These are phyloP conservation scores for Parnassius smintheus DNA, from an alignment of 2,888 invertebrate genomes.

Conservation along the genomic window DNA sequence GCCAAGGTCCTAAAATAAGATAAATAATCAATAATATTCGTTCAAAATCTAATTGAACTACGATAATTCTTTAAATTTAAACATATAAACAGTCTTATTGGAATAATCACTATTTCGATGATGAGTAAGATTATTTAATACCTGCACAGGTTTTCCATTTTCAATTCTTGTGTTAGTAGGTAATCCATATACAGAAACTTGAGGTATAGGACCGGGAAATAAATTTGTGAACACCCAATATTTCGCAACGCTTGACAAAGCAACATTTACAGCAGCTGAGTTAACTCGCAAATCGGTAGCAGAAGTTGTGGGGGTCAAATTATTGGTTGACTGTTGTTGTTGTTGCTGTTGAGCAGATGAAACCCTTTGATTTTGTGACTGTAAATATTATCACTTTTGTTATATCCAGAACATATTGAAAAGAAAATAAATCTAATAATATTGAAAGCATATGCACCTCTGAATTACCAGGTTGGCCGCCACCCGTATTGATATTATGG, in stretches of 20 bases:
- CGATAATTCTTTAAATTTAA: slow-evolving; percentile 3
- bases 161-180: slow-evolving; percentile 82
- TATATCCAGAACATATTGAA: slow-evolving; percentile 38
- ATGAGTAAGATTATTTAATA: slow-evolving; percentile 40
- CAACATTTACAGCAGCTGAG: slow-evolving; percentile 84
- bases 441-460: slow-evolving; percentile 68
- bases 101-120: not conserved
- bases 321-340: slow-evolving; percentile 55
- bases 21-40: not conserved
- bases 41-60: slow-evolving; percentile 21
- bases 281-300: slow-evolving; percentile 84
- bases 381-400: slow-evolving; percentile 49
- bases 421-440: slow-evolving; percentile 31
- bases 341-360: slow-evolving; percentile 59
- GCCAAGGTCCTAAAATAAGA: slow-evolving; percentile 65
- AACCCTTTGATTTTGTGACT: slow-evolving; percentile 66
- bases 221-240: slow-evolving; percentile 92
- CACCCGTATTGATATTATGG: slow-evolving; percentile 81
- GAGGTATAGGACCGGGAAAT: slow-evolving; percentile 88
- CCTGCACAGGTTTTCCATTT: slow-evolving; percentile 83
- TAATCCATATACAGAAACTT: slow-evolving; percentile 86
- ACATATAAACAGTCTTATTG: too few relatives aligned
- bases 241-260: slow-evolving; percentile 88
- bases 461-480: slow-evolving; percentile 79
- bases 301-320: slow-evolving; percentile 76